phyloP scores from a whole-genome alignment of 2,888 invertebrate species.

The Eumerus sabulonum region DNA sequence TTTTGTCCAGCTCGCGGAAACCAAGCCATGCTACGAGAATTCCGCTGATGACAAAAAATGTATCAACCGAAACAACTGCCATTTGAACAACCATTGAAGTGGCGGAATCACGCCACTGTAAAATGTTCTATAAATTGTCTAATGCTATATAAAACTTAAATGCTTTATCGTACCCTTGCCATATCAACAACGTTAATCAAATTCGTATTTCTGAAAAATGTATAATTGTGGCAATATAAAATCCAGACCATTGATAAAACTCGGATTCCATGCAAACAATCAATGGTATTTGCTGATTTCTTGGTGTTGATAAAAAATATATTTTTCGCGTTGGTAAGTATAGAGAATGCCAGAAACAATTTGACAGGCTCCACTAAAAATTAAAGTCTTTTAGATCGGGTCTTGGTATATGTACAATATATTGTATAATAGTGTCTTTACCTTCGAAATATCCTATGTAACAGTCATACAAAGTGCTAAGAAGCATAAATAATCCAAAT shows the following conservation, averaged over 20 bases:
- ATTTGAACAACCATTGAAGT: constrained; percentile 77
- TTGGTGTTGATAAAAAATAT: constrained; percentile 30
- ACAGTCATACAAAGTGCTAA: constrained; percentile 44
- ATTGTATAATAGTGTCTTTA: not conserved
- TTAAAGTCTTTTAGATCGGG: constrained; percentile 7
- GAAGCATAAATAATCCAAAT: constrained; percentile 27
- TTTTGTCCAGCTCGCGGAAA: constrained; percentile 76
- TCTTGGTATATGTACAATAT: too few relatives aligned
- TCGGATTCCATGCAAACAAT: constrained; percentile 45
- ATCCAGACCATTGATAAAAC: constrained; percentile 60
- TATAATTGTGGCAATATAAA: constrained; percentile 30
- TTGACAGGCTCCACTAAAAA: constrained; percentile 1
- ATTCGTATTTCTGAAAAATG: constrained; percentile 16
- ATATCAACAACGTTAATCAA: constrained; percentile 21
- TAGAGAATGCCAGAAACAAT: constrained; percentile 40
- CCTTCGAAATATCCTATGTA: constrained; percentile 20
- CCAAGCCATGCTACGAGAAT: too few relatives aligned
- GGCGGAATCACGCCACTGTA: constrained; percentile 74
- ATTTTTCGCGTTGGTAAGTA: constrained; percentile 31
- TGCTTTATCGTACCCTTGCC: constrained; percentile 29
- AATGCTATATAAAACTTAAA: not conserved
- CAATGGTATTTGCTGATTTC: constrained; percentile 30
- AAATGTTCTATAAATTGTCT: not conserved
- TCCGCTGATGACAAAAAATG: constrained; percentile 84
- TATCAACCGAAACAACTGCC: constrained; percentile 82